Base-by-base conservation (phyloP, 2,888 invertebrate species). In the Drosophila meridionalis region DNA sequence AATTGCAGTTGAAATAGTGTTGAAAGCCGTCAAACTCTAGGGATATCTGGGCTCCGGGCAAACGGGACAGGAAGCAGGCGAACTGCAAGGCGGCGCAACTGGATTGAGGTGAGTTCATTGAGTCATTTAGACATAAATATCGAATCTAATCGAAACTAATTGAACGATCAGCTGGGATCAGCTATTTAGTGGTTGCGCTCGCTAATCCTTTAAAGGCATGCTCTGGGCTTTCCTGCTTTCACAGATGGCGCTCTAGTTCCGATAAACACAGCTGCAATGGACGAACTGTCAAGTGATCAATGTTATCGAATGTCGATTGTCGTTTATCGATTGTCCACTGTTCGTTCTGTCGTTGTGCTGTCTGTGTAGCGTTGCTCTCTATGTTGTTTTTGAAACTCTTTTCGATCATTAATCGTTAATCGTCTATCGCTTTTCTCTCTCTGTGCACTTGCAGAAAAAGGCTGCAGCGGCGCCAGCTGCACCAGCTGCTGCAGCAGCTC, bases 401-500 rank as follows among this genome's bases (percentile, higher is more conserved):
- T 12, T 66, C 38, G 48, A 66, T 73, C 42, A 32, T 48, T 77
- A 47, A 79, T 55, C 60, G 45, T 8, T 52, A 20, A 36, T 57
- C 36, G 45, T 45, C 58, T 40, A 34, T 53, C 26, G 12, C 11
- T 12, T 2, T 36, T 6, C 36, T n/a, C 40, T 55, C 28, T 55
- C 14, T 55, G 20, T 52, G 20, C 32, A 34, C 2, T 83, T 92
- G 32, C 83, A 93, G 92, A 92, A 93, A 86, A 92, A 92, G 80
- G 90, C 84, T 79, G 83, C 83, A 64, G 76, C 85, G 20, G 55
- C 90, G 38, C 85, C 82, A 7, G 66, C 56, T 77, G 82, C 56
- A 68, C 45, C 67, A 48, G 34, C 66, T 5, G 83, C 30, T 12
- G 48, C 75, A 28, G 82, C 75, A 26, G 82, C 86, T 2, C 63